These are phyloP conservation scores for Wiebesia pumilae DNA, from an alignment of 1,140 invertebrate genomes.

Conservation along the genomic window DNA sequence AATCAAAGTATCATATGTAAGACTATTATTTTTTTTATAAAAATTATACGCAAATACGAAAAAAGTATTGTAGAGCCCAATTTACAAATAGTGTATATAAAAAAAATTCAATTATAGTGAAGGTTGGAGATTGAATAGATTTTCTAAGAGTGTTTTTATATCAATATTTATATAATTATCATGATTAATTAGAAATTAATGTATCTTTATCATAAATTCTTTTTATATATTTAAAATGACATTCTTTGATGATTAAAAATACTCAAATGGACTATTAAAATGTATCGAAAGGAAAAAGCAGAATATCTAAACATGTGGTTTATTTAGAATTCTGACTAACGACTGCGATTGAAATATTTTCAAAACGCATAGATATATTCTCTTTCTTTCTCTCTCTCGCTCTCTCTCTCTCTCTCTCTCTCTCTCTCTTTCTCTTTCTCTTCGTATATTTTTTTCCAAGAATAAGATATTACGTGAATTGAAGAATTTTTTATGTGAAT, in stretches of 20 bases:
- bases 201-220: too few relatives aligned
- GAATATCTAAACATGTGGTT: constrained; percentile 34
- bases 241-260: background rate
- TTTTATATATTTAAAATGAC: too few relatives aligned
- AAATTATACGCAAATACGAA: too few relatives aligned
- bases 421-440: background rate
- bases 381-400: background rate
- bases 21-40: too few relatives aligned
- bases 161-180: too few relatives aligned
- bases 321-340: constrained; percentile 56
- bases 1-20: too few relatives aligned
- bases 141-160: too few relatives aligned
- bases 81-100: too few relatives aligned
- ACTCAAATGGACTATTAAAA: background rate
- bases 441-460: constrained; percentile 32
- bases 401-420: background rate
- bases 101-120: too few relatives aligned
- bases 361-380: constrained; percentile 15
- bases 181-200: too few relatives aligned
- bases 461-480: constrained; percentile 45
- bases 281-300: background rate
- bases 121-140: too few relatives aligned
- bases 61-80: too few relatives aligned
- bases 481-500: constrained; percentile 29
- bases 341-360: constrained; percentile 15